Evolutionary conservation across 2,797 vertebrate genomes (phyloP), one percentile per base, ranked within the genome.

Genomic region (Megalops cyprinoides): DNA sequence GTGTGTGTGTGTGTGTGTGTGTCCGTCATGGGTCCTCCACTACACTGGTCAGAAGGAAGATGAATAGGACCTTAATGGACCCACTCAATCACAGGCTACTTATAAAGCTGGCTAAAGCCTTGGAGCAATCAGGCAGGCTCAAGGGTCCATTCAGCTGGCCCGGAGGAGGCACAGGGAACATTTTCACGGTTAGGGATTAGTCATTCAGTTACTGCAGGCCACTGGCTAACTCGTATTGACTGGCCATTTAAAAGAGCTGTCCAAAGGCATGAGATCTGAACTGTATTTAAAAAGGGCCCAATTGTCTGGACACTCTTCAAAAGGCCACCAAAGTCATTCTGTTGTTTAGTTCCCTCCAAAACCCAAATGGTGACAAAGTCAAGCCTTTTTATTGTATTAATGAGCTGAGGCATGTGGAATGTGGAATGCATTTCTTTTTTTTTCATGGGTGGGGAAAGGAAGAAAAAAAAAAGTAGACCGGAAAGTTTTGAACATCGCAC

Each of bases 71-170:
- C 79, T 88, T 93, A 93, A 93, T 91, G 89, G 91, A 90, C 78
- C 84, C 82, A 86, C 91, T 94, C 92, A 90, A 93, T 94, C 93
- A 93, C 90, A 74, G 85, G 84, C 87, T 86, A 87, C 89, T 94
- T 93, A 91, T 86, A 86, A 86, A 88, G 84, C 89, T 92, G 90
- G 91, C 88, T 83, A 82, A 82, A 89, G 89, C 88, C 81, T 86
- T 86, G 85, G 86, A 83, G 85, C 83, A 88, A 91, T 89, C 88
- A 83, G 80, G 83, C 84, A 84, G 88, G 90, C 90, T 90, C 88
- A 84, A 88, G 90, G 81, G 77, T 46, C 78, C 85, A 56, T 58
- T 79, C 25, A 46, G 56, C 56, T 4, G 51, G 67, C 86, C 79
- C 3, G 23, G 53, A 86, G 83, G 88, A 87, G 86, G 86, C 87